Conservation (phyloP, 2,888 invertebrate species). For the Hoplodrina ambigua region DNA sequence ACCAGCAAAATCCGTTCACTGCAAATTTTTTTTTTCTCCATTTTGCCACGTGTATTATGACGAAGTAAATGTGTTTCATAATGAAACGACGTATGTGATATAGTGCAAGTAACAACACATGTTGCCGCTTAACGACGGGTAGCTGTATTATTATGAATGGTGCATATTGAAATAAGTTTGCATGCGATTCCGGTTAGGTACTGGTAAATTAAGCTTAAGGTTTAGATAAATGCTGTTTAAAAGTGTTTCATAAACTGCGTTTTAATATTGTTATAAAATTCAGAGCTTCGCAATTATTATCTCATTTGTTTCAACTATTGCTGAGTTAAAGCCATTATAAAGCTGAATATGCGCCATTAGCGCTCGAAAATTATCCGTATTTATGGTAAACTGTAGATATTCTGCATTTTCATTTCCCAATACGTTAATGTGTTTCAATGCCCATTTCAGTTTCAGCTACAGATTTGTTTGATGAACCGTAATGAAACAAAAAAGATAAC, state of each 20-base stretch:
- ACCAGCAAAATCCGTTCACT: conserved; percentile 33
- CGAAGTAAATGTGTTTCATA: conserved; percentile 49
- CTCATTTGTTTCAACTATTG: conserved; percentile 57
- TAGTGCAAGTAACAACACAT: conserved; percentile 54
- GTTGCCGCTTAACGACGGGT: conserved; percentile 39
- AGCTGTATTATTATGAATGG: conserved; percentile 42
- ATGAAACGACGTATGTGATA: conserved; percentile 48
- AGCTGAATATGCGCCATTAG: conserved; percentile 52
- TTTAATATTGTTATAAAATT: conserved; percentile 39
- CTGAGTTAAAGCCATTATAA: conserved; percentile 51
- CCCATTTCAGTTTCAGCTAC: conserved; percentile 70
- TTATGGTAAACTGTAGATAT: conserved; percentile 60
- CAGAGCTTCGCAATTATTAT: conserved; percentile 40
- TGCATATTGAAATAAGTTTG: conserved; percentile 28
- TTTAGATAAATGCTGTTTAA: conserved; percentile 19
- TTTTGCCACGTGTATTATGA: conserved; percentile 39
- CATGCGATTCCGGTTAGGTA: conserved; percentile 6
- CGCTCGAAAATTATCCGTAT: conserved; percentile 63
- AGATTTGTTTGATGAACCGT: conserved; percentile 67
- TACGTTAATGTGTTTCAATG: conserved; percentile 73
- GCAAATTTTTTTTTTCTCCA: conserved; percentile 41
- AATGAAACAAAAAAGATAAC: conserved; percentile 14
- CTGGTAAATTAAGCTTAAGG: conserved; percentile 11
- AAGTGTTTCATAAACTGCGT: conserved; percentile 20
- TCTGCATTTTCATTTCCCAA: conserved; percentile 64